Evolutionary conservation across 2,888 invertebrate species (phyloP), one percentile per base, ranked within the genome.

Genomic region (Cheiracanthium punctorium): DNA sequence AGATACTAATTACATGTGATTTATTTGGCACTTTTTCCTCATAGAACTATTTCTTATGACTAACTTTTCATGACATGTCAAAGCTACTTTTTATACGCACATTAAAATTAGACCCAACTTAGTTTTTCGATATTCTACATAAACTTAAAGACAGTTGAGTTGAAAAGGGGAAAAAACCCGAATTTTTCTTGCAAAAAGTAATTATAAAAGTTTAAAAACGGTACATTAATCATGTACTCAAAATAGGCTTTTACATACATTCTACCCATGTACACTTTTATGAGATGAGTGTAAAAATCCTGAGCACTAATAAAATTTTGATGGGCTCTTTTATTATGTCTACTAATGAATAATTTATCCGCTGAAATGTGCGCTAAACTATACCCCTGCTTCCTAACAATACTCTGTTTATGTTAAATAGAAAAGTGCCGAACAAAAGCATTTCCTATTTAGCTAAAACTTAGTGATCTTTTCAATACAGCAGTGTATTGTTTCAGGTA

Each of bases 391-490:
- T 67, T 30, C 28, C 10, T 67, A 67, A 58, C 58, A 58, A 58
- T 58, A 17, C 58, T 2, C 24, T 58, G 17, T 58, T 5, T 58
- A 17, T 58, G 17, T 24, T 58, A 58, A 37, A 37, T 58, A 58
- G 58, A 58, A 67, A 67, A 67, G 48, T 30, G 29, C n/a, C 10
- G 32, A 52, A 76, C 67, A 76, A 76, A 48, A 65, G 67, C 37
- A 14, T 70, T 75, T 75, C 70, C 82, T 64, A 76, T 74, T 69
- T 41, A 67, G 2, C 24, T 12, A 80, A 33, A 74, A 69, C 30
- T 52, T 8, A 30, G 58, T n/a, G 17, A 14, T 30, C 24, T 65
- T 33, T 58, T 24, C 33, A 52, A 77, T 48, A 32, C 67, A 29
- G 10, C 24, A 48, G 24, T 12, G 41, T 41, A 48, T 72, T 82